These are phyloP conservation scores for Nothobranchius kuhntae DNA, from an alignment of 2,113 vertebrate genomes.

Conservation along the genomic window DNA sequence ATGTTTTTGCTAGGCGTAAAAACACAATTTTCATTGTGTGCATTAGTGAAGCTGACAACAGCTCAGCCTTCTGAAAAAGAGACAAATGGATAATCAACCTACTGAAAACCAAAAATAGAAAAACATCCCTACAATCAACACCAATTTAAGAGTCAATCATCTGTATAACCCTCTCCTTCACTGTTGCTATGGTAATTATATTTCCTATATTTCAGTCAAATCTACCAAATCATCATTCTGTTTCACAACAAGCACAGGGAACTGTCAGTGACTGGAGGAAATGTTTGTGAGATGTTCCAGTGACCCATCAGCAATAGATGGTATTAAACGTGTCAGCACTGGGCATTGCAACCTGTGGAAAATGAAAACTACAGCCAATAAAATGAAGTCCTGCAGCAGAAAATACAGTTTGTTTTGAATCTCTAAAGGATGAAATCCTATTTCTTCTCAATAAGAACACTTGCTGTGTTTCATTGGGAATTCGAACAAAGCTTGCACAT, in stretches of 20 bases:
- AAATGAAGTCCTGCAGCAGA: no score
- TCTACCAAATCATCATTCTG: conserved; percentile 6
- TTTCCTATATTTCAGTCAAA: conserved; percentile 44
- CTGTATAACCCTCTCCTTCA: conserved; percentile 31
- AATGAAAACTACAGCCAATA: no score
- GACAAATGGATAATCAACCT: no score
- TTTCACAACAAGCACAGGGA: background rate
- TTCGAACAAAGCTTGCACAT: conserved; percentile 5
- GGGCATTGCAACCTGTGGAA: no score
- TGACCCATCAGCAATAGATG: no score
- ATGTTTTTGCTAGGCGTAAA: background rate
- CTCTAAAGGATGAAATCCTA: conserved; percentile 21
- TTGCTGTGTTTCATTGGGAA: background rate
- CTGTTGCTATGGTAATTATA: conserved; percentile 43
- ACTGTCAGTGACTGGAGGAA: no score
- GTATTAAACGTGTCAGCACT: no score
- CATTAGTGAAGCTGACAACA: background rate
- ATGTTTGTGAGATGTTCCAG: no score
- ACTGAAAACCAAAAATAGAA: background rate
- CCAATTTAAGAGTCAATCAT: conserved; percentile 38
- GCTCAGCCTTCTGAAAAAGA: no score
- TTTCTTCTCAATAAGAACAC: conserved; percentile 5
- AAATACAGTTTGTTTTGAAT: no score
- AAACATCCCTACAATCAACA: background rate
- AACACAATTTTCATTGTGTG: background rate